A percentile compares a stretch with the other conserved stretches of the same genome.
Evolutionary conservation across 64 coral and sea anemone species (phyloP).

Genomic region (Dendronephthya gigantea): DNA sequence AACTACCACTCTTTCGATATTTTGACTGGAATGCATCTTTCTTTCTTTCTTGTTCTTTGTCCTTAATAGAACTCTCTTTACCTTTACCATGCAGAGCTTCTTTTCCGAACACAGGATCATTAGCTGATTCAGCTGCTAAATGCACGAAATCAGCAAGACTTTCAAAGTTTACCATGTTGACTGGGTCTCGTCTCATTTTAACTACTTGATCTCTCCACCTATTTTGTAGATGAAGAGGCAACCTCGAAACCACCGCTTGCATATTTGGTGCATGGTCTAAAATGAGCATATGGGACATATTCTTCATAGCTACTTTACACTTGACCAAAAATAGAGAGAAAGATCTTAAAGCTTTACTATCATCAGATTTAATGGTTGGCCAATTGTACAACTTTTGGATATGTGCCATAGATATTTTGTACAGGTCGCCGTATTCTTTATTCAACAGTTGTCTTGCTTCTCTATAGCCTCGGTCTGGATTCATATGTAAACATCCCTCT

Average conservation of each 20-base stretch:
- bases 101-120: constrained; percentile 45
- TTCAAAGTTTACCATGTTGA: constrained; percentile 13
- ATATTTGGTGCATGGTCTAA: constrained; percentile 37
- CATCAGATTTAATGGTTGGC: background rate
- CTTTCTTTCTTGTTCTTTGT: constrained; percentile 28
- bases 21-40: constrained; percentile 28
- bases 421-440: background rate
- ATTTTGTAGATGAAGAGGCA: constrained; percentile 22
- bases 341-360: background rate
- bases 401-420: background rate
- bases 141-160: constrained; percentile 11
- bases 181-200: constrained; percentile 9
- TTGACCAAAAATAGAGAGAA: constrained; percentile 16
- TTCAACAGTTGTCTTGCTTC: constrained; percentile 12
- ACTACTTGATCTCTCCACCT: constrained; percentile 26
- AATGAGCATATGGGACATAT: background rate
- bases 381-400: background rate
- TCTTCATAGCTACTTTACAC: constrained; percentile 34
- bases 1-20: constrained; percentile 13
- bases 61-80: constrained; percentile 19
- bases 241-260: constrained; percentile 23
- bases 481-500: background rate
- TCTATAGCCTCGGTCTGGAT: background rate
- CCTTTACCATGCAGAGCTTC: constrained; percentile 30
- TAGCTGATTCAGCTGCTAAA: constrained; percentile 25